Conservation (phyloP, 1,140 invertebrate species). For the Trichonephila clavata region DNA sequence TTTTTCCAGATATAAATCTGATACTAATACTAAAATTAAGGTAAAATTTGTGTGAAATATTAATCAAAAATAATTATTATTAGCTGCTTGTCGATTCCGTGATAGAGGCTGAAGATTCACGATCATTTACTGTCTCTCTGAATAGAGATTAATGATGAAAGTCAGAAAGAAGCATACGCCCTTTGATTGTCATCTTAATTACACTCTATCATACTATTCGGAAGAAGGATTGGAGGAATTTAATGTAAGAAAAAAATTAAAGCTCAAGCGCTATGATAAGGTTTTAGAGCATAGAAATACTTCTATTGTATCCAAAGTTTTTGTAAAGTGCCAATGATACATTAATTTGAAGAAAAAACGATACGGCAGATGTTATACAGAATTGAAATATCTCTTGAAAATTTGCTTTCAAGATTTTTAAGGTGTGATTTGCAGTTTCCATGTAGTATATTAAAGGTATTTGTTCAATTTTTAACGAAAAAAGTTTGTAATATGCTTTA, state of each 20-base stretch:
- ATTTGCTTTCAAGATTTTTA: no score
- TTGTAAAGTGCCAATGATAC: no score
- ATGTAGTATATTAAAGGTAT: no score
- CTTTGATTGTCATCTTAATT: constrained; percentile 35
- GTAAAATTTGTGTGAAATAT: neutral
- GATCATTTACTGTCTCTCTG: neutral
- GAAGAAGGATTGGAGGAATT: neutral
- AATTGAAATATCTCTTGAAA: no score
- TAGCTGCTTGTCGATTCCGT: neutral
- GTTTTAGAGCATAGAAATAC: neutral
- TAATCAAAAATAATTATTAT: neutral
- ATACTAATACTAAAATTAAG: neutral
- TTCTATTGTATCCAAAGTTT: no score
- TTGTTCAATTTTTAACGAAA: no score
- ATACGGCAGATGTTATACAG: no score
- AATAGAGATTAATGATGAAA: neutral
- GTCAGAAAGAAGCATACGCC: constrained; percentile 18
- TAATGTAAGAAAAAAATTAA: neutral
- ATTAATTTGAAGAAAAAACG: no score
- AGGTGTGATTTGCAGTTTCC: no score
- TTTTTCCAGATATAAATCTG: no score
- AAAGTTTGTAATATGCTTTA: no score
- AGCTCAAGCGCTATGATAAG: neutral
- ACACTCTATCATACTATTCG: neutral
- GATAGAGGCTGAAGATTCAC: neutral